Base-by-base conservation (phyloP, 2,113 vertebrate species). In the Eublepharis macularius region DNA sequence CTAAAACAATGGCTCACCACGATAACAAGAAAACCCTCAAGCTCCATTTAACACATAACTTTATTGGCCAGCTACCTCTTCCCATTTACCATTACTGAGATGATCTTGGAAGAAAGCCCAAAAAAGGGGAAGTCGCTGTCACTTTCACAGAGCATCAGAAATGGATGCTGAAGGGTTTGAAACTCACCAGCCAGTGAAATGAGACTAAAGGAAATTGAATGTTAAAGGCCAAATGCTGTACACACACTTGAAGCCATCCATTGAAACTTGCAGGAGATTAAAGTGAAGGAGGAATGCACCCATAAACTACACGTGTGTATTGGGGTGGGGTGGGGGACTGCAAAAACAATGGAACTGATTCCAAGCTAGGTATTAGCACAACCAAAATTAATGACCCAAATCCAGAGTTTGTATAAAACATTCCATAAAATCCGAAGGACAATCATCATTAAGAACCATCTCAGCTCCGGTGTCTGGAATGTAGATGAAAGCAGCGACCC, bases 1-100 rank as follows among this genome's bases (percentile, higher is more conserved):
- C 87, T 76, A 89, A 91, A 86, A 87, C 45, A 90, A 84, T 77
- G 88, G 87, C 63, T 92, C 68, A 45, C 85, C 7, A 13, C 1
- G 69, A 83, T 89, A 89, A 82, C 78, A 89, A 88, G 87, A 86
- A 91, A 93, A 54, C 76, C 21, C 51, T 79, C n/a, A 91, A 88
- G 80, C 36, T 34, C 86, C 87, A 83, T 93, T 90, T 90, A 89
- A 78, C 82, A 79, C 75, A 74, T 89, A 90, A 90, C 80, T 89
- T 90, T 54, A 85, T 51, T 91, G 90, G 68, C 75, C 84, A n/a
- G 32, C 76, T 80, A 73, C 60, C 47, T 54, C 85, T 87, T 34
- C 39, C 73, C 57, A 72, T 76, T 88, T 91, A 70, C 68, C 76
- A 1, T 69, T 29, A 43, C 43, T 83, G 80, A 70, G 83, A 74